These are phyloP conservation scores for Prunella himalayana DNA, from an alignment of 2,113 vertebrate genomes.

Conservation along the genomic window DNA sequence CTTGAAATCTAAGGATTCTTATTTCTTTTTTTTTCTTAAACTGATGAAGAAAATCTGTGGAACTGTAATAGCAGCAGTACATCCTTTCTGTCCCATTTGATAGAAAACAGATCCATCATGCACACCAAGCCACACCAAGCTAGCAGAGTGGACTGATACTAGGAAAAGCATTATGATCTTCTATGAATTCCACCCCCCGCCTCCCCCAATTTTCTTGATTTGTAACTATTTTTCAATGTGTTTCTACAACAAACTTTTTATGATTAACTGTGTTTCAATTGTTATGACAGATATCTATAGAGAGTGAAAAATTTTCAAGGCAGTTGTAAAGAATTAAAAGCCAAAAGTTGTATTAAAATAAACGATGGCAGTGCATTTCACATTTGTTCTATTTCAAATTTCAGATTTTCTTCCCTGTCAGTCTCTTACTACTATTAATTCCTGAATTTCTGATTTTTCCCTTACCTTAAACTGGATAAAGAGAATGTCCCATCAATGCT, in stretches of 20 bases:
- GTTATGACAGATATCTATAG: background rate
- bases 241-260: background rate
- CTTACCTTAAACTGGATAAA: background rate
- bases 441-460: background rate
- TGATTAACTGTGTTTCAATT: background rate
- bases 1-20: background rate
- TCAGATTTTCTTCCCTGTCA: background rate
- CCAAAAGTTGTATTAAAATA: background rate
- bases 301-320: background rate
- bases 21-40: background rate
- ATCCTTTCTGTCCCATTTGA: background rate
- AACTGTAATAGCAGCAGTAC: background rate
- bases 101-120: background rate
- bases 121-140: background rate
- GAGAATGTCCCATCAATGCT: background rate
- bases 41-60: background rate
- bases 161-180: background rate
- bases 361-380: background rate
- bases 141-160: too few relatives aligned
- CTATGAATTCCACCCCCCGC: background rate
- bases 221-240: background rate
- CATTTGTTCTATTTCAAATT: background rate
- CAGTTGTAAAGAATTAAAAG: background rate
- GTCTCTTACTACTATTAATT: background rate
- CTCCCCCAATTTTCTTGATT: background rate